phyloP scores from a whole-genome alignment of 2,888 invertebrate genomes.

The Drosophila monieri region DNA sequence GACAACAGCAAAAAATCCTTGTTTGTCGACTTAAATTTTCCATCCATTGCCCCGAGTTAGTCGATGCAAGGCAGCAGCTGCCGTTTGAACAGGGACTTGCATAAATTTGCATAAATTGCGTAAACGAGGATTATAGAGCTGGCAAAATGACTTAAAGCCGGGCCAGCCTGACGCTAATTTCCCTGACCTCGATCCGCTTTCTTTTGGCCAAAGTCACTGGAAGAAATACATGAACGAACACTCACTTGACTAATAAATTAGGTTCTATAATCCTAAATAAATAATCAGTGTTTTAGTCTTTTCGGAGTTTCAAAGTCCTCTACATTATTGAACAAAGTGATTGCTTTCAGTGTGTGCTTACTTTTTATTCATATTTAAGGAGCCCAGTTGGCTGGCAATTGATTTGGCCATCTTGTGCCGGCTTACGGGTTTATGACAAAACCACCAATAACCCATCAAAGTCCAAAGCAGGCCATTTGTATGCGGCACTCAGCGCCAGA shows the following conservation, averaged over 20 bases:
- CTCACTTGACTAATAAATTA: too few relatives aligned
- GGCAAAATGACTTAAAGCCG: constrained; percentile 35
- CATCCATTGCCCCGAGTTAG: constrained; percentile 34
- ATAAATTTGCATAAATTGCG: constrained; percentile 59
- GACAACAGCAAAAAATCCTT: constrained; percentile 33
- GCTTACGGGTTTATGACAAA: constrained; percentile 42
- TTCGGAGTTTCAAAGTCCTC: not conserved
- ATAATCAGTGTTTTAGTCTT: too few relatives aligned
- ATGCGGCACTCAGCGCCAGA: constrained; percentile 58
- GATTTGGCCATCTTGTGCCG: constrained; percentile 56
- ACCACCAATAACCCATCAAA: constrained; percentile 65
- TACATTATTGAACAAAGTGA: not conserved
- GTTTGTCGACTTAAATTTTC: constrained; percentile 45
- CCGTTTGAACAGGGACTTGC: constrained; percentile 53
- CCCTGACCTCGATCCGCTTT: constrained; percentile 55
- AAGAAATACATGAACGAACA: not conserved
- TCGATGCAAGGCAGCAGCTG: constrained; percentile 51
- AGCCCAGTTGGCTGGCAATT: constrained; percentile 56
- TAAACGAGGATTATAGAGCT: constrained; percentile 26
- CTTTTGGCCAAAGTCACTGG: not conserved
- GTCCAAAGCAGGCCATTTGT: constrained; percentile 57
- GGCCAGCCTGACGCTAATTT: constrained; percentile 61
- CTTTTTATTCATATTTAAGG: constrained; percentile 38
- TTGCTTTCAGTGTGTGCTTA: constrained; percentile 10
- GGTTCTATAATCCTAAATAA: too few relatives aligned